Percentiles rank a stretch among this genome's conserved stretches.
Conservation (phyloP, 2,797 vertebrate species). For the Ambastaia sidthimunki region DNA sequence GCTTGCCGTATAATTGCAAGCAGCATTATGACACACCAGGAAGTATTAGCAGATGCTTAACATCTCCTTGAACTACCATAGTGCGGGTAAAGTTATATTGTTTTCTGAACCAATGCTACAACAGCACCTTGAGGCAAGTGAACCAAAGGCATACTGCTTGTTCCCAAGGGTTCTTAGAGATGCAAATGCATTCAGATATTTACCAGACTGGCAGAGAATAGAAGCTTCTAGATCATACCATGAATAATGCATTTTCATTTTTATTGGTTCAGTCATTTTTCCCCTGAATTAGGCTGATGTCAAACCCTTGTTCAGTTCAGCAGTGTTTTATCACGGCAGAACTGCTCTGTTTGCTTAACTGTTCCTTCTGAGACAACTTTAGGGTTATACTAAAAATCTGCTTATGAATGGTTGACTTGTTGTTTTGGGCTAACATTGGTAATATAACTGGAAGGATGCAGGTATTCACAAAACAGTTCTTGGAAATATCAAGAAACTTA, state of each 20-base stretch:
- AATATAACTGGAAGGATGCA: neutral
- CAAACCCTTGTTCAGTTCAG: slow-evolving; percentile 30
- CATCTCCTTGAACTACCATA: slow-evolving; percentile 24
- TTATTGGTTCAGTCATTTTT: slow-evolving; percentile 37
- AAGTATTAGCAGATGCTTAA: slow-evolving; percentile 7
- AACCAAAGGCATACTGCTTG: slow-evolving; percentile 31
- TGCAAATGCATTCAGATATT: slow-evolving; percentile 52
- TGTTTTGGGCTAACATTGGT: neutral
- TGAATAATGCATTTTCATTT: slow-evolving; percentile 50
- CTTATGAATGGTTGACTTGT: slow-evolving; percentile 1
- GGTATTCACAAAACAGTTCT: neutral
- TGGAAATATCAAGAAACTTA: neutral
- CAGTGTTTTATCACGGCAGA: neutral
- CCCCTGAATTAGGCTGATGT: slow-evolving; percentile 19
- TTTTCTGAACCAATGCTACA: slow-evolving; percentile 26
- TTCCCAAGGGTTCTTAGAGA: slow-evolving; percentile 48
- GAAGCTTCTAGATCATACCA: slow-evolving; percentile 41
- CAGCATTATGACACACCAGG: neutral
- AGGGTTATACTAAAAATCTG: neutral
- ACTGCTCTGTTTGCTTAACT: too few relatives aligned
- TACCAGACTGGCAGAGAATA: slow-evolving; percentile 50
- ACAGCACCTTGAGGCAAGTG: slow-evolving; percentile 25
- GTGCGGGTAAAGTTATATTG: slow-evolving; percentile 30
- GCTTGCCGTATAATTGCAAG: neutral
- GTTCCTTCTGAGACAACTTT: neutral